Base-by-base conservation (phyloP, 1,140 invertebrate genomes). In the Caenorhabditis brenneri region DNA sequence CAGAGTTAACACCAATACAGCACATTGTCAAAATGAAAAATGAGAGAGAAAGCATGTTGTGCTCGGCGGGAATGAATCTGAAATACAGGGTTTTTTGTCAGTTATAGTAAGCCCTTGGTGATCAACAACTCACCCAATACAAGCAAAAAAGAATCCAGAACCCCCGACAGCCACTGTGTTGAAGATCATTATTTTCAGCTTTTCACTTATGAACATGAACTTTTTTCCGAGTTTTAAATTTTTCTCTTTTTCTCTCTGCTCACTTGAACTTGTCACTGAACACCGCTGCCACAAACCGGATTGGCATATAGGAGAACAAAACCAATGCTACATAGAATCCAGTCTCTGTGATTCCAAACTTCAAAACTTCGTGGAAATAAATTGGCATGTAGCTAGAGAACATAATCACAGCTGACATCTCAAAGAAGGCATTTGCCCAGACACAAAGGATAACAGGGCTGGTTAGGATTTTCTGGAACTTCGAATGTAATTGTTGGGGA, bases 171-270 rank as follows among this genome's bases (percentile, higher is more conserved):
- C 88, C 6, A 88, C 33, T 19, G 88, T 60, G 49, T 88, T 88
- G 88, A 84, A 88, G 39, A 90, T 33, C 39, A 87, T 78, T 80
- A 88, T 89, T 78, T 88, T 87, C 19, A 87, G 81, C 19, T 60
- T 65, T 82, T 88, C 84, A 22, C 22, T 60, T 0, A 88, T 51
- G 36, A 39, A 87, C 19, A 33, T 74, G 65, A 27, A 74, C 22
- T 6, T 27, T 10, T 55, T 6, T 15, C 2, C 24, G 1, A 27
- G 7, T 29, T 15, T 27, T 4, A 55, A 55, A 51, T 19, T 1
- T 0, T 46, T 51, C n/a, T 22, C n/a, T n/a, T 19, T 19, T 1
- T 42, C 39, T 42, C 5, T 42, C 5, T 1, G 1, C 80, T 65
- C 27, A 82, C 81, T 16, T 82, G 16, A 53, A 82, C 24, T 82